Percentiles rank a stretch among this genome's conserved stretches.
phyloP scores from a whole-genome alignment of 2,113 vertebrate genomes.

The Electrona antarctica region DNA sequence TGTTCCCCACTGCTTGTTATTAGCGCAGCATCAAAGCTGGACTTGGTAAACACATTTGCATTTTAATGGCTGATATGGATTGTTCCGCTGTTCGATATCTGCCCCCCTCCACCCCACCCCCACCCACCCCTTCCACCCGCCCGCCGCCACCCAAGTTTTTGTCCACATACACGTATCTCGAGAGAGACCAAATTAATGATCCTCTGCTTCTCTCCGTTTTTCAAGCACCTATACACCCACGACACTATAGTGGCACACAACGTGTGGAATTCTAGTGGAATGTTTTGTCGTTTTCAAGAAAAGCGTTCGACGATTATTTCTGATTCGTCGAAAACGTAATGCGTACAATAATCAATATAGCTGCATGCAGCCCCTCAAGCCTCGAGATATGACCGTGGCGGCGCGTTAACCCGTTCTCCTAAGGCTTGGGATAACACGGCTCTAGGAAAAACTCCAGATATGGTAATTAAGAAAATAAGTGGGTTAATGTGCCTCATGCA shows the following conservation, averaged over 20 bases:
- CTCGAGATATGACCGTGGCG: background rate
- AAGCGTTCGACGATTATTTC: too few relatives aligned
- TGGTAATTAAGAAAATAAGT: conserved; percentile 66
- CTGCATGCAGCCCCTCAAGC: too few relatives aligned
- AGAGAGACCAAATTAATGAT: background rate
- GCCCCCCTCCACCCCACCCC: background rate
- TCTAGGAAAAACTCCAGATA: conserved; percentile 52
- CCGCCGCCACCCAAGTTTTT: background rate
- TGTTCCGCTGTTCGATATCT: conserved; percentile 57
- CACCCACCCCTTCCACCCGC: too few relatives aligned
- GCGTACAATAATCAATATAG: too few relatives aligned
- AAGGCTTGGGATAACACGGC: conserved; percentile 33
- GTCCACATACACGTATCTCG: too few relatives aligned
- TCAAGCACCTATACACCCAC: conserved; percentile 21
- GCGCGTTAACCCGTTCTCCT: conserved; percentile 22
- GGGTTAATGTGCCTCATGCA: conserved; percentile 63
- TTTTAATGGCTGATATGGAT: conserved; percentile 76
- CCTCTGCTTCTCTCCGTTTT: conserved; percentile 36
- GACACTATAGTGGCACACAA: too few relatives aligned
- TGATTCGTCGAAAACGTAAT: too few relatives aligned
- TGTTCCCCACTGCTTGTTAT: conserved; percentile 67
- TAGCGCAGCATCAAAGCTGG: conserved; percentile 64
- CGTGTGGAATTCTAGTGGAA: too few relatives aligned
- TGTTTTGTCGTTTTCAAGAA: too few relatives aligned
- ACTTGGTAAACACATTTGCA: conserved; percentile 72